phyloP scores from a whole-genome alignment of 2,888 invertebrate genomes.

The Pachycephus smyrnensis region DNA sequence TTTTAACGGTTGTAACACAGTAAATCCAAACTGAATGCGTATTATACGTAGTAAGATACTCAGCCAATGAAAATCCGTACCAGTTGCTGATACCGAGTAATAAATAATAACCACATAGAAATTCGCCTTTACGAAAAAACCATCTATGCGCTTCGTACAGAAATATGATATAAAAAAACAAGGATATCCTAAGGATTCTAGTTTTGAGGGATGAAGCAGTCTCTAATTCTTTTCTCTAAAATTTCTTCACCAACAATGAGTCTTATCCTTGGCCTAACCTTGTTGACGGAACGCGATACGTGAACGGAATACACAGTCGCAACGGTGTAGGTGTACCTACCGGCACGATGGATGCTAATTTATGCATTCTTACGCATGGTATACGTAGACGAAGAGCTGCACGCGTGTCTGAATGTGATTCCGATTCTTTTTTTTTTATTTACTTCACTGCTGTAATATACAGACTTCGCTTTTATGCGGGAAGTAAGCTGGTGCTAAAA shows the following conservation, averaged over 20 bases:
- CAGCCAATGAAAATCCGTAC: background rate
- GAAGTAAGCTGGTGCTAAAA: background rate
- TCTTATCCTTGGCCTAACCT: background rate
- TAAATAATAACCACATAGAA: background rate
- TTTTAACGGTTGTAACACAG: background rate
- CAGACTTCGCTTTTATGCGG: background rate
- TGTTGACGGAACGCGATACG: background rate
- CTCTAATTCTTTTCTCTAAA: background rate
- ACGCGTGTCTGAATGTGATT: background rate
- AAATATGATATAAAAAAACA: background rate
- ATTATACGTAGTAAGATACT: background rate
- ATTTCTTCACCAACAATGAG: background rate
- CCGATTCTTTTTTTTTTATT: background rate
- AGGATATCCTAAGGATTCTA: background rate
- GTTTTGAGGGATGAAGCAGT: background rate
- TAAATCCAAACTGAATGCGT: background rate
- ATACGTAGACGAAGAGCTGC: background rate
- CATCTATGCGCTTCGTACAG: background rate
- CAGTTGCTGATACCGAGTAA: background rate
- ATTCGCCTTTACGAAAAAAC: too few relatives aligned
- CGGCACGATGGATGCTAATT: background rate
- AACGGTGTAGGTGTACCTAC: background rate
- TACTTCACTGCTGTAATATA: background rate
- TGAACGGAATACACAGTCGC: background rate
- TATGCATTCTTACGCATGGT: background rate